Base-by-base conservation (phyloP, 2,888 invertebrate genomes). In the Coelopa pilipes region DNA sequence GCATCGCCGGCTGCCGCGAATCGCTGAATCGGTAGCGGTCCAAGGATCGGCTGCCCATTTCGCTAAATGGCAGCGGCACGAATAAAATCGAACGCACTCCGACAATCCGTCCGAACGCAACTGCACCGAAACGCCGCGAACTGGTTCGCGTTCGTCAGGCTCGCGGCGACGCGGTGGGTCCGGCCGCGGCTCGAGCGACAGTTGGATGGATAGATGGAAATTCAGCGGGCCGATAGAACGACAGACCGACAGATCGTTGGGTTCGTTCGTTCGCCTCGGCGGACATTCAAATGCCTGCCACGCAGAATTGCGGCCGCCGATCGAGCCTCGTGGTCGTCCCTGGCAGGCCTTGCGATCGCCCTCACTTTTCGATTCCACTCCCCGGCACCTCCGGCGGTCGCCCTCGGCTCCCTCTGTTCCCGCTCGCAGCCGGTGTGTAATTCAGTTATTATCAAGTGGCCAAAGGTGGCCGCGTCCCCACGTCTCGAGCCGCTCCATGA, bases 251-350 rank as follows among this genome's bases (percentile, higher is more conserved):
- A 74, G 77, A 76, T 77, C 76, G 77, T 78, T 76, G 73, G 77
- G 73, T 34, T 34, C 34, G 34, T 2, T 34, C 77, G 76, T 75
- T 75, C 74, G 75, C n/a, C n/a, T n/a, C n/a, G n/a, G n/a, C n/a
- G n/a, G n/a, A 75, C 77, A 77, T 77, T 78, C 76, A 75, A 76
- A 75, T 78, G 74, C 74, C 74, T 75, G 62, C 63, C 70, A 70
- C 50, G 62, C 70, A 53, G 45, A 21, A 63, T 70, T 34, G 34
- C 34, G 4, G 7, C 7, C 7, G 34, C 34, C 34, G 34, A 34
- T 34, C 7, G n/a, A n/a, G 2, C 34, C 7, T 34, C 7, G 34
- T 34, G 34, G 34, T 34, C 34, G n/a, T 34, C 34, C 34, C 34
- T 7, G 34, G n/a, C n/a, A 34, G 2, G 34, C 2, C 34, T 34